Percentiles rank a stretch among this genome's conserved stretches.
phyloP scores from a whole-genome alignment of 2,113 vertebrate genomes.

The Tretioscincus oriximinensis region DNA sequence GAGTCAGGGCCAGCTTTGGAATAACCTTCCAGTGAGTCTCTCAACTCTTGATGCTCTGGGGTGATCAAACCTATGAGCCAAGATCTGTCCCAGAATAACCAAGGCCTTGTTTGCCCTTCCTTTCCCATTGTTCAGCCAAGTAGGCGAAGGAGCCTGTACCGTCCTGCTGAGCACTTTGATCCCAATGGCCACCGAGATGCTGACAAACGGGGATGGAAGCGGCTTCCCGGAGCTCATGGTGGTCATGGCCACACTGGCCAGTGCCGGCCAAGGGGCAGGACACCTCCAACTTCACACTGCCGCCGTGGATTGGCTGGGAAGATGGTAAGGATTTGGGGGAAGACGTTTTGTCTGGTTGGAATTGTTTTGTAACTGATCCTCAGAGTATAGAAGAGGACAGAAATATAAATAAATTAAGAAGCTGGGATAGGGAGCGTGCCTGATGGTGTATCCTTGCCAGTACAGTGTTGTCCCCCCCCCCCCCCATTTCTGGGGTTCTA shows the following conservation, averaged over 20 bases:
- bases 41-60: background rate
- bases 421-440: no score
- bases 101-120: background rate
- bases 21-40: background rate
- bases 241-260: slow-evolving; percentile 95
- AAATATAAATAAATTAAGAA: no score
- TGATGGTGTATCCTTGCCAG: no score
- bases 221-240: slow-evolving; percentile 98
- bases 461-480: fast-evolving
- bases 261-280: slow-evolving; percentile 93
- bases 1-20: no score
- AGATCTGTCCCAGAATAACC: background rate
- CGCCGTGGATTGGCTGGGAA: slow-evolving; percentile 92
- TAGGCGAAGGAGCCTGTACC: slow-evolving; percentile 96
- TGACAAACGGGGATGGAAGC: slow-evolving; percentile 90
- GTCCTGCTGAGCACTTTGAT: slow-evolving; percentile 94
- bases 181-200: slow-evolving; percentile 97
- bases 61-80: background rate
- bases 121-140: slow-evolving; percentile 78
- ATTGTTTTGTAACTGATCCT: no score
- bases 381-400: no score
- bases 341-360: background rate
- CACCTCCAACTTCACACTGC: slow-evolving; percentile 95
- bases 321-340: slow-evolving; percentile 82
- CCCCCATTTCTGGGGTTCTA: background rate